These are phyloP conservation scores for Clarias batrachus DNA, from an alignment of 2,113 vertebrate genomes.

Conservation along the genomic window DNA sequence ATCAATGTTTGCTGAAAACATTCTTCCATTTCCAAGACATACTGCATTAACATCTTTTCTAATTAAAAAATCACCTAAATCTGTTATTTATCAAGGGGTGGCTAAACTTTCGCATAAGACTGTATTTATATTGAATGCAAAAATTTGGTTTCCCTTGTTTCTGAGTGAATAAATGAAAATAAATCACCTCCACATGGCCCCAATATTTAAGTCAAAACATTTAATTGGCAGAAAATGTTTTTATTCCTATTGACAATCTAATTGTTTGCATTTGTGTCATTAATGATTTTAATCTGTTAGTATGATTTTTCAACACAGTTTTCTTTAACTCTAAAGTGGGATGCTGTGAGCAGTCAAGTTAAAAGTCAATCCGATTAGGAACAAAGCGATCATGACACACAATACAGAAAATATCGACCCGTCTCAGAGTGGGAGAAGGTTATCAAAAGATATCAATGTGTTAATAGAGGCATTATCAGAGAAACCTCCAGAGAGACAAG, in stretches of 20 bases:
- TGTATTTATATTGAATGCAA: not conserved
- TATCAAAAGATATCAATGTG: not conserved
- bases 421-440: not conserved
- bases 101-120: too few species aligned
- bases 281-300: not conserved
- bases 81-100: too few species aligned
- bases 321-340: constrained; percentile 2
- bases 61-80: too few species aligned
- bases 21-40: too few species aligned
- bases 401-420: not conserved
- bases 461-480: not conserved
- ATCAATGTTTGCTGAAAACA: too few species aligned
- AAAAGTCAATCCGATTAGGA: not conserved
- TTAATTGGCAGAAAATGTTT: not conserved
- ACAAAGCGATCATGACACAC: not conserved
- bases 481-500: not conserved
- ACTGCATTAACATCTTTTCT: too few species aligned
- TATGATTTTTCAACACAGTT: not conserved
- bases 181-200: not conserved
- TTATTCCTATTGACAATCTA: not conserved
- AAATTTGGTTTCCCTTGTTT: not conserved
- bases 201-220: not conserved
- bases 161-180: not conserved
- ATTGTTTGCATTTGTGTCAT: not conserved
- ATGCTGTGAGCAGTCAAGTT: constrained; percentile 1